These are phyloP conservation scores for Phrynocephalus vlangalii DNA, from an alignment of 2,797 vertebrate genomes.

Conservation along the genomic window DNA sequence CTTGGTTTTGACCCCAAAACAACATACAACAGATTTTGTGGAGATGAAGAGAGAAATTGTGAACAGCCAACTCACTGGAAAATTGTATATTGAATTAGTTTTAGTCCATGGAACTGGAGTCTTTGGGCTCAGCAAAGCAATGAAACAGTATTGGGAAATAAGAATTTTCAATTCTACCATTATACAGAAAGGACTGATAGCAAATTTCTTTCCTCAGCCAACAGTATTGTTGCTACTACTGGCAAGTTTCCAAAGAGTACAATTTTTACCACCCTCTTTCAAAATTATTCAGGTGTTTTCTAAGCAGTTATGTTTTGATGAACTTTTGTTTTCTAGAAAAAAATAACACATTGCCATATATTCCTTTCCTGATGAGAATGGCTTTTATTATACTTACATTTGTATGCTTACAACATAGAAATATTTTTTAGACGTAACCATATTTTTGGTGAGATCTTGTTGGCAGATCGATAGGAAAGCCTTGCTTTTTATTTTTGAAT, in stretches of 20 bases:
- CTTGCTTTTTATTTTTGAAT: background rate
- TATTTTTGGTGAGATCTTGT: background rate
- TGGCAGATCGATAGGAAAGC: background rate
- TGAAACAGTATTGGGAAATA: constrained; percentile 1
- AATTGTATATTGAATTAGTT: constrained; percentile 83
- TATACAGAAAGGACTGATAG: constrained; percentile 34
- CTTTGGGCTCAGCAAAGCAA: constrained; percentile 22
- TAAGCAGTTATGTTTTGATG: background rate
- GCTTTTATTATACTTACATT: background rate
- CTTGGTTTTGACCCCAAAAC: constrained; percentile 93
- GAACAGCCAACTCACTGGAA: constrained; percentile 99
- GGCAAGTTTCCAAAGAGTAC: background rate
- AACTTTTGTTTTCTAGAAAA: background rate
- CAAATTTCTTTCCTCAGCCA: background rate
- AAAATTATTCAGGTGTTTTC: background rate
- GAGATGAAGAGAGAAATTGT: constrained; percentile 89
- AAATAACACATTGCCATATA: background rate
- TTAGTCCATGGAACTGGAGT: constrained; percentile 27
- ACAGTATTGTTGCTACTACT: background rate
- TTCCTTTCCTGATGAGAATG: background rate
- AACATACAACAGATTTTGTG: constrained; percentile 96
- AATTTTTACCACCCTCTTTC: background rate
- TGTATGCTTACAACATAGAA: background rate
- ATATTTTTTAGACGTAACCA: background rate
- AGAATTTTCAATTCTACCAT: constrained; percentile 11